phyloP scores from a whole-genome alignment of 2,797 vertebrate genomes.

The Cetoscarus ocellatus region DNA sequence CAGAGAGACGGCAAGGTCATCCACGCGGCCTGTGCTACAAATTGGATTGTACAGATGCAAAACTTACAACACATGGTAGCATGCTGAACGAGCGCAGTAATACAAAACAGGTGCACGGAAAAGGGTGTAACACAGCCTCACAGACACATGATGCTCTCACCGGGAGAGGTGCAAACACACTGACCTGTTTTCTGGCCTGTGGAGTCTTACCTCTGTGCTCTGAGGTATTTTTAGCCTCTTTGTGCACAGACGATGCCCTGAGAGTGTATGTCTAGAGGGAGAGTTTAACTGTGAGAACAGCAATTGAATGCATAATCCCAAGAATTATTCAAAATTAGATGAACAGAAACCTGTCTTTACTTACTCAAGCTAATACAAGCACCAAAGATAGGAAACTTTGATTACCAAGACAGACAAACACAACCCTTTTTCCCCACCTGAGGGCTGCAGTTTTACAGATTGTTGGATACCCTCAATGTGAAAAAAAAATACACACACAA shows the following conservation, averaged over 20 bases:
- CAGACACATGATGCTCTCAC: constrained; percentile 53
- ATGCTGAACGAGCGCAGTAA: constrained; percentile 23
- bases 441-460: too few relatives aligned
- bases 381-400: too few relatives aligned
- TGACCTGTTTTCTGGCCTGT: constrained; percentile 65
- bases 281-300: constrained; percentile 24
- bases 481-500: too few relatives aligned
- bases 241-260: constrained; percentile 62
- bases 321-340: too few relatives aligned
- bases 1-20: constrained; percentile 54
- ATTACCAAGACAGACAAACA: too few relatives aligned
- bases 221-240: constrained; percentile 71
- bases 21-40: constrained; percentile 41
- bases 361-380: too few relatives aligned
- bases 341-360: too few relatives aligned
- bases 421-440: too few relatives aligned
- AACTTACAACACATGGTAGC: constrained; percentile 33
- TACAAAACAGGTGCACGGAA: constrained; percentile 44
- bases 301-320: constrained; percentile 4
- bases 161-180: constrained; percentile 61
- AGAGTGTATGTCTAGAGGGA: constrained; percentile 23
- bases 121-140: constrained; percentile 34
- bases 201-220: constrained; percentile 61
- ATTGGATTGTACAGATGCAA: constrained; percentile 46
- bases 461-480: too few relatives aligned